Evolutionary conservation across 2,888 invertebrate species (phyloP).

Genomic region (Callosobruchus maculatus): DNA sequence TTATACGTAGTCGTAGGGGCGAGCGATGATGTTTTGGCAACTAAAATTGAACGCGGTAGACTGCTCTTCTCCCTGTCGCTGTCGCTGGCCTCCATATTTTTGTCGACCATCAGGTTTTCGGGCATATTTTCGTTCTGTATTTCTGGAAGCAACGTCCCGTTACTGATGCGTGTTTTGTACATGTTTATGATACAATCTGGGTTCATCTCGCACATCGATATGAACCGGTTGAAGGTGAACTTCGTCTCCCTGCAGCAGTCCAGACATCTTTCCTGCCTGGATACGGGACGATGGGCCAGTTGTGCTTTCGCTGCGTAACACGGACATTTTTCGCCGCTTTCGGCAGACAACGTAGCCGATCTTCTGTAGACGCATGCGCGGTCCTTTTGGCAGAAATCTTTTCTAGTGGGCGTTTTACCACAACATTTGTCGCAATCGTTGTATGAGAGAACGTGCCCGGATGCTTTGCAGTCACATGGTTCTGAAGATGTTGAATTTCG

Average conservation of each 20-base stretch:
- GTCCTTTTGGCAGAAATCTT: neutral
- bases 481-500: neutral
- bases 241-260: neutral
- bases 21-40: neutral
- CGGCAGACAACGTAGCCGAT: neutral
- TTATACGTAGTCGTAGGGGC: neutral
- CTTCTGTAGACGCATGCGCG: neutral
- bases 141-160: slow-evolving; percentile 6
- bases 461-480: neutral
- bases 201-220: slow-evolving; percentile 7
- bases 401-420: neutral
- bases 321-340: neutral
- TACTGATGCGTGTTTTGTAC: neutral
- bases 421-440: neutral
- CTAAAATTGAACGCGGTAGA: neutral
- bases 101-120: neutral
- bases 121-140: neutral
- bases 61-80: neutral
- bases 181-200: slow-evolving; percentile 12
- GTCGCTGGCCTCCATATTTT: neutral
- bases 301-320: neutral
- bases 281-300: neutral
- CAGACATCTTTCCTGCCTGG: neutral
- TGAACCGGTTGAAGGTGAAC: slow-evolving; percentile 3
- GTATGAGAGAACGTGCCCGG: neutral